These are phyloP conservation scores for Gymnocheta viridis DNA, from an alignment of 2,888 invertebrate species.

Conservation along the genomic window DNA sequence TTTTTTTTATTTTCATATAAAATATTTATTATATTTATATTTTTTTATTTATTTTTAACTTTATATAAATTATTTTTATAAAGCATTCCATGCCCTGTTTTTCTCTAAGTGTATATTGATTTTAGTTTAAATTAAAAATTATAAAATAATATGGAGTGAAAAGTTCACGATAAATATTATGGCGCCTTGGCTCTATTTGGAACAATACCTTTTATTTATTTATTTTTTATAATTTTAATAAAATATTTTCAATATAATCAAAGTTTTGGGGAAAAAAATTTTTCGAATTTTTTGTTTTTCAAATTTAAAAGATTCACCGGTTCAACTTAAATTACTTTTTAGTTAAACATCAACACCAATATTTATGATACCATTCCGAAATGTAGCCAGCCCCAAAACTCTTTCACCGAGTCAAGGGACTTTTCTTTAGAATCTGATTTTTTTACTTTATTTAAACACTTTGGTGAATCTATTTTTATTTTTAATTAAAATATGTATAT, in stretches of 20 bases:
- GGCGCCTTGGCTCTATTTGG: conserved; percentile 66
- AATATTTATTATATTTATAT: conserved; percentile 55
- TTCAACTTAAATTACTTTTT: too few relatives aligned
- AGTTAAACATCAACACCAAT: too few relatives aligned
- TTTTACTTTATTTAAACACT: too few relatives aligned
- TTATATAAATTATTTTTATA: conserved; percentile 44
- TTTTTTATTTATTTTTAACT: conserved; percentile 30
- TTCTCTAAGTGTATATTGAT: conserved; percentile 44
- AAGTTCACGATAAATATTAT: conserved; percentile 53
- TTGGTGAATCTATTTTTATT: too few relatives aligned
- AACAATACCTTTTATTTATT: conserved; percentile 59
- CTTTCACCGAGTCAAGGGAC: too few relatives aligned
- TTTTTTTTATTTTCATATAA: conserved; percentile 25
- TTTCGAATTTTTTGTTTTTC: neutral
- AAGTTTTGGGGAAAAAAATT: neutral
- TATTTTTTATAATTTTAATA: neutral
- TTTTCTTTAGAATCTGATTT: too few relatives aligned
- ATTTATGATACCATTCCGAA: too few relatives aligned
- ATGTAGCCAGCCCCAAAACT: too few relatives aligned
- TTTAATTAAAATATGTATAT: neutral
- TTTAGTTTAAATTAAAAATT: conserved; percentile 38
- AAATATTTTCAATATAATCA: neutral
- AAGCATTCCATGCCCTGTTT: conserved; percentile 64
- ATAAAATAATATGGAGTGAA: conserved; percentile 54
- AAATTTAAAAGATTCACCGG: neutral